Evolutionary conservation across 2,113 vertebrate species (phyloP), one percentile per base, ranked within the genome.

Genomic region (Loxodonta africana): DNA sequence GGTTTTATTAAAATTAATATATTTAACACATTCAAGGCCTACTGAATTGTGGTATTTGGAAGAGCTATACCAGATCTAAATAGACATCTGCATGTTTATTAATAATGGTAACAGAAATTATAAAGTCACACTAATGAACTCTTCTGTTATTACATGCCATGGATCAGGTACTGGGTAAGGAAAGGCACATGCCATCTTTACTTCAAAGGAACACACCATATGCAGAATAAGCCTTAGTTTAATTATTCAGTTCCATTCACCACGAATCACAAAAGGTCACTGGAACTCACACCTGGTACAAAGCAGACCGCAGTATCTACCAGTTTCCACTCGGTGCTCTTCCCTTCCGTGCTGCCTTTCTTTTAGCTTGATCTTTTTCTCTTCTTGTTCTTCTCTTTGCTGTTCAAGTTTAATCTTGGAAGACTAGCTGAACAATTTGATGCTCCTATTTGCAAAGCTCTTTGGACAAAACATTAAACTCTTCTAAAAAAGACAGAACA

Each of bases 1-100:
- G 30, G 44, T 53, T 94, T 90, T 82, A 82, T 83, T 89, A 93
- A 96, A 95, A 95, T 88, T 91, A 94, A 90, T 90, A 71, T 2
- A 94, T 20, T 69, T 87, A 92, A 89, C 12, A 65, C 60, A 93
- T 44, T 83, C 30, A 87, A 83, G 25, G 33, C 44, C 37, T 83
- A 63, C 77, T 69, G 37, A 90, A 83, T 4, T 80, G 17, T 80
- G 51, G 11, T 67, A 93, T 71, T 10, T 88, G 37, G 8, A 82
- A 92, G 30, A 95, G 71, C 21, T 71, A 91, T 90, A 73, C 23
- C n/a, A 83, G 60, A 80, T 74, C 1, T 78, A 69, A 88, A 69
- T 11, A 11, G 15, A 30, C 9, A 92, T 83, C 26, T 94, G 44
- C 51, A 67, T 21, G 41, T 82, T 92, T 96, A 94, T 67, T 88